Evolutionary conservation across 2,888 invertebrate genomes (phyloP), one percentile per base, ranked within the genome.

Genomic region (Smittia aterrima): DNA sequence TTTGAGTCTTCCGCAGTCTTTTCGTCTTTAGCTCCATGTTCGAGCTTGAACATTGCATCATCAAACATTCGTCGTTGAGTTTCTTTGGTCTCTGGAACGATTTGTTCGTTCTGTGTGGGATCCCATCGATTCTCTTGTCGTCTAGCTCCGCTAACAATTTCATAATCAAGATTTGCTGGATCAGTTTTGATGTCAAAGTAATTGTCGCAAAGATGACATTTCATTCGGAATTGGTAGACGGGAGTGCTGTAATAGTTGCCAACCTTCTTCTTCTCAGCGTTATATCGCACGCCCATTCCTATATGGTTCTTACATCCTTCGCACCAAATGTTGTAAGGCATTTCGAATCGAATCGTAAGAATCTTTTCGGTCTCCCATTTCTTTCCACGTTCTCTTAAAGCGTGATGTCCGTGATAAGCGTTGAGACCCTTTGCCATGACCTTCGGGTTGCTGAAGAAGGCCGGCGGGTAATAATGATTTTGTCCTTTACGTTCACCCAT

Each of bases 271-370:
- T 95, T 95, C 80, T 95, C 95, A 0, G 95, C 94, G 79, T 95
- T 99, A 82, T 99, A 99, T 68, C 99, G 88, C 0, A 99, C 98
- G 0, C 99, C 98, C 98, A 98, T 99, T 32, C 98, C 99, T 75
- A 99, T 96, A 80, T 98, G 99, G 84, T 96, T 98, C 76, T 92
- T 91, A 81, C 99, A 99, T 73, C 98, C 98, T 47, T 95, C 94
- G 78, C 99, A 99, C 99, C 99, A 99, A 78, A 99, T 98, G 83
- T 99, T 99, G 80, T 96, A 99, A 0, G 99, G 99, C 98, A 99
- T 97, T 85, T 99, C 99, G 16, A 47, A 47, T 62, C 64, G 22
- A 77, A 97, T 96, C 77, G 96, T 93, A 24, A 97, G 47, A 47
- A 47, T 47, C 47, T 47, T 47, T n/a, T 47, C 47, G 3, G 47